Percentiles rank a stretch among this genome's conserved stretches.
These are phyloP conservation scores for Leptocoma aspasia DNA, from an alignment of 2,113 vertebrate genomes.

Conservation along the genomic window DNA sequence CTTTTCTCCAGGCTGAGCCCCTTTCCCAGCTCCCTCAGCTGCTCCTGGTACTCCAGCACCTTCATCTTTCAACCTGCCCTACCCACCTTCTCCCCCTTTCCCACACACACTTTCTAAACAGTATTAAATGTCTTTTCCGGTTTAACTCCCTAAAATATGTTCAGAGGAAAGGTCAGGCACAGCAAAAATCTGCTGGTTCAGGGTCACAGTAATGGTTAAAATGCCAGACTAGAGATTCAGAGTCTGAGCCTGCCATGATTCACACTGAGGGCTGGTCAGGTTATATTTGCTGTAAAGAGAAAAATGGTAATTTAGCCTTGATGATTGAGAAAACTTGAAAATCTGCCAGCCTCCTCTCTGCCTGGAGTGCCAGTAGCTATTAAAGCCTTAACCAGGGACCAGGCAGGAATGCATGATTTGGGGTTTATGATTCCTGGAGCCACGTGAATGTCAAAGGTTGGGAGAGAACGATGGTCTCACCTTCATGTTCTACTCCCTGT, in stretches of 20 bases:
- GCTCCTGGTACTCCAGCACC: background rate
- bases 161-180: background rate
- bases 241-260: background rate
- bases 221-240: background rate
- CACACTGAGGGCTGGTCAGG: background rate
- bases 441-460: background rate
- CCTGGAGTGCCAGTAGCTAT: background rate
- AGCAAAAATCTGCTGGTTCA: background rate
- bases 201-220: background rate
- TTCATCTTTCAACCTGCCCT: background rate
- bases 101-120: background rate
- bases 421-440: background rate
- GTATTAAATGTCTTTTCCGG: background rate
- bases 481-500: background rate
- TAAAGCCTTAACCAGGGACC: background rate
- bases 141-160: background rate
- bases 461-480: background rate
- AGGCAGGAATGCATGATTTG: background rate
- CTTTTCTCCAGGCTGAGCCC: background rate
- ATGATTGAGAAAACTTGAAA: background rate
- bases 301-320: background rate
- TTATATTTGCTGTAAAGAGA: background rate
- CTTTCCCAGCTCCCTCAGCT: background rate
- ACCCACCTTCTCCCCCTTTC: background rate
- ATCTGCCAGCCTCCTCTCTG: background rate